Evolutionary conservation across 2,797 vertebrate genomes (phyloP).

Genomic region (Amniataba percoides): DNA sequence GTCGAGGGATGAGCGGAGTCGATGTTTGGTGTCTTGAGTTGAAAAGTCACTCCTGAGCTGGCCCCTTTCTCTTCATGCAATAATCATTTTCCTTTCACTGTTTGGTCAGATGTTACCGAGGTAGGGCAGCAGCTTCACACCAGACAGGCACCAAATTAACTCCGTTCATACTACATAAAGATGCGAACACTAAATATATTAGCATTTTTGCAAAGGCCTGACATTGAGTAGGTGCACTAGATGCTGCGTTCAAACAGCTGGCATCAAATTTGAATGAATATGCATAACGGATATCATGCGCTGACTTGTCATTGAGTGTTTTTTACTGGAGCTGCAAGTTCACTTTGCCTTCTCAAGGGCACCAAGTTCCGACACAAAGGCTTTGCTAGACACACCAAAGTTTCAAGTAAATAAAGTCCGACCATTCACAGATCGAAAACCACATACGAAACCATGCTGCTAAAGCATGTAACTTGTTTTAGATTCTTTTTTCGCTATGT

Average conservation of each 20-base stretch:
- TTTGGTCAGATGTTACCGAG: conserved; percentile 35
- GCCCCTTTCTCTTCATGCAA: conserved; percentile 18
- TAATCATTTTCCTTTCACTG: conserved; percentile 28
- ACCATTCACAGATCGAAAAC: conserved; percentile 7
- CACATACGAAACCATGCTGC: not conserved
- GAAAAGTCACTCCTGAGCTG: conserved; percentile 39
- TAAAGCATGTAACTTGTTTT: conserved; percentile 15
- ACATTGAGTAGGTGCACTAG: conserved; percentile 67
- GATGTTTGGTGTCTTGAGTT: conserved; percentile 56
- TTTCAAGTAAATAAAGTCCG: conserved; percentile 18
- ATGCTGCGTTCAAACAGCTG: conserved; percentile 74
- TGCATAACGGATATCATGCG: conserved; percentile 60
- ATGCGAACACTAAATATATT: conserved; percentile 37
- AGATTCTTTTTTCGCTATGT: conserved; percentile 15
- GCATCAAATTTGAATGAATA: conserved; percentile 74
- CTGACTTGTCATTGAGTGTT: conserved; percentile 69
- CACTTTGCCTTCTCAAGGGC: conserved; percentile 60
- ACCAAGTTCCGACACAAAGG: not conserved
- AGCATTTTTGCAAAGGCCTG: conserved; percentile 53
- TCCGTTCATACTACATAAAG: conserved; percentile 11
- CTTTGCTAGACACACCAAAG: conserved; percentile 31
- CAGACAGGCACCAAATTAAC: conserved; percentile 15
- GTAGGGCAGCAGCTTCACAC: conserved; percentile 12
- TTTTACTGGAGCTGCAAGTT: conserved; percentile 62
- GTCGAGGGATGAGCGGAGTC: conserved; percentile 43